These are phyloP conservation scores for Andrena trimmerana DNA, from an alignment of 2,888 invertebrate species.

Conservation along the genomic window DNA sequence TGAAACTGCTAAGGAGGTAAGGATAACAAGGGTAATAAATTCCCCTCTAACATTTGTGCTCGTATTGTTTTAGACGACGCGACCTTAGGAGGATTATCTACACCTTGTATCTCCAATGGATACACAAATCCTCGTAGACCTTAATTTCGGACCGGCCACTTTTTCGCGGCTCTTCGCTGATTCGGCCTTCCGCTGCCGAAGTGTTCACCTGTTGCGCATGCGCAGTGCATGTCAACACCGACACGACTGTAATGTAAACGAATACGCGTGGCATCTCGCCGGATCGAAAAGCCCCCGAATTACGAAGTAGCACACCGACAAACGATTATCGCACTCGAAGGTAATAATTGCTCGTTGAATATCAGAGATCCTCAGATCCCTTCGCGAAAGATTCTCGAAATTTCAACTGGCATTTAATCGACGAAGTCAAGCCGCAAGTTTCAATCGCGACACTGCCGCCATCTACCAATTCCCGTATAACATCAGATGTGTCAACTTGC, in stretches of 20 bases:
- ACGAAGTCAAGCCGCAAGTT: constrained; percentile 34
- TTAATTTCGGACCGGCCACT: constrained; percentile 34
- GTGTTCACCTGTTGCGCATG: constrained; percentile 63
- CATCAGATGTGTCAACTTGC: constrained; percentile 50
- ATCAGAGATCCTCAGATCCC: neutral
- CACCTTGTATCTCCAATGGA: constrained; percentile 50
- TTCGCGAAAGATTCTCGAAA: too few species aligned
- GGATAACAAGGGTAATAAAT: neutral
- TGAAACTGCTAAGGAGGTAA: too few species aligned
- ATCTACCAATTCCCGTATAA: constrained; percentile 36
- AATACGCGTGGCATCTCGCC: constrained; percentile 51
- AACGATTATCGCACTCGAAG: neutral
- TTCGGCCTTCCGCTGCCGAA: constrained; percentile 40
- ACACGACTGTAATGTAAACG: constrained; percentile 61
- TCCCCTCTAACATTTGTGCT: neutral
- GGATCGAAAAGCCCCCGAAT: neutral
- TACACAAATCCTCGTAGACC: constrained; percentile 77
- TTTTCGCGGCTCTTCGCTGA: constrained; percentile 40
- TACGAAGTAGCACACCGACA: neutral
- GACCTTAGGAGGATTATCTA: neutral
- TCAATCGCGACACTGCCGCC: constrained; percentile 38
- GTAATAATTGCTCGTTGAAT: constrained; percentile 15
- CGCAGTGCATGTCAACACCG: constrained; percentile 59
- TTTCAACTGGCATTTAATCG: constrained; percentile 28
- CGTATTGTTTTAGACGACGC: neutral